Percentiles rank a stretch among this genome's conserved stretches.
Conservation (phyloP, 1,140 invertebrate species). For the Ganaspis sp. region DNA sequence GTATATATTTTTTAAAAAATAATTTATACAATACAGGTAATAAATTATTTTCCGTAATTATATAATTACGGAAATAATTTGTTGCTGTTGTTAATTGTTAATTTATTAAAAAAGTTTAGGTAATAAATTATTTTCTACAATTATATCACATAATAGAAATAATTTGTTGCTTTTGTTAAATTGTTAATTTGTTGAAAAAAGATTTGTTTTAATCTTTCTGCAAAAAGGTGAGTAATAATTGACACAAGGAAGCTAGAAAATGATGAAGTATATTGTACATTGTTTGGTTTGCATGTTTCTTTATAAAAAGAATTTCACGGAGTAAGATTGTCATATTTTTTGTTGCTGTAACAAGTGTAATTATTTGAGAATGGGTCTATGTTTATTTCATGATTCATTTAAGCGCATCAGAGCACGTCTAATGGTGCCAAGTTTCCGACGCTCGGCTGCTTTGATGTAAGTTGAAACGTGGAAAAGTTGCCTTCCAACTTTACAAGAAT, state of each 20-base stretch:
- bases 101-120: too few species aligned
- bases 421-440: constrained; percentile 22
- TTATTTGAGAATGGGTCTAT: constrained; percentile 16
- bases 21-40: too few species aligned
- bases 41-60: too few species aligned
- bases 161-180: too few species aligned
- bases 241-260: constrained; percentile 1
- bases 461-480: constrained; percentile 11
- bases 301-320: constrained; percentile 8
- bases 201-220: too few species aligned
- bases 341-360: constrained; percentile 5
- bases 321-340: background rate
- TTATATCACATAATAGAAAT: too few species aligned
- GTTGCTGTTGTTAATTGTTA: too few species aligned
- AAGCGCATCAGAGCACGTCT: constrained; percentile 19
- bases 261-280: background rate
- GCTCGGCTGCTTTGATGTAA: constrained; percentile 22
- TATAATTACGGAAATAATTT: too few species aligned
- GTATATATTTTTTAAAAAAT: too few species aligned
- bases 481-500: background rate
- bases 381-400: constrained; percentile 18
- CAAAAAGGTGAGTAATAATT: background rate
- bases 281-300: constrained; percentile 2
- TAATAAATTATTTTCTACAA: too few species aligned
- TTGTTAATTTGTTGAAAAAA: too few species aligned